Evolutionary conservation across 2,888 invertebrate species (phyloP).

Genomic region (Sphecodes monilicornis): DNA sequence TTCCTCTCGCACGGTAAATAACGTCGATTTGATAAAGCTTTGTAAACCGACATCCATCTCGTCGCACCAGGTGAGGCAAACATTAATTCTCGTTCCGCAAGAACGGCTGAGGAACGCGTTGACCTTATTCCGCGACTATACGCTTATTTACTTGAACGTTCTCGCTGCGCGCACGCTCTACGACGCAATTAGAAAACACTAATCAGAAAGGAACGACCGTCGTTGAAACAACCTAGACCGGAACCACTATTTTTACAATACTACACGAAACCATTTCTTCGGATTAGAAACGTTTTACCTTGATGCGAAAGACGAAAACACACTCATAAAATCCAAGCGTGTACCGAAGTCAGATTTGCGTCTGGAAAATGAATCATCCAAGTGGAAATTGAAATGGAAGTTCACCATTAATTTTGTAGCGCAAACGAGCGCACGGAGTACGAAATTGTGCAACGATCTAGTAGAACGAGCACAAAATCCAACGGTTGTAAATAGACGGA

Average conservation of each 20-base stretch:
- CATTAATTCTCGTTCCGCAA: conserved; percentile 11
- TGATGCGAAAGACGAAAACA: background rate
- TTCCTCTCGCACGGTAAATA: conserved; percentile 36
- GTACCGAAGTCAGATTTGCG: background rate
- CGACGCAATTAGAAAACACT: conserved; percentile 1
- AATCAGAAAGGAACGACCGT: background rate
- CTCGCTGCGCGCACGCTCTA: background rate
- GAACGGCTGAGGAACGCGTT: background rate
- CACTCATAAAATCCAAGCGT: background rate
- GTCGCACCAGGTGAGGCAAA: conserved; percentile 13
- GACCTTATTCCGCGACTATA: conserved; percentile 10
- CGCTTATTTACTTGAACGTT: conserved; percentile 11
- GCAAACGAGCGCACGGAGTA: background rate
- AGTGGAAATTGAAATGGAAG: background rate
- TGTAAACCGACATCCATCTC: conserved; percentile 29
- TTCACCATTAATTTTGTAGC: background rate
- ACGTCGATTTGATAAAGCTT: conserved; percentile 46
- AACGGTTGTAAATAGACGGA: background rate
- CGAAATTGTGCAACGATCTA: conserved; percentile 1
- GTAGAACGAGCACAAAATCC: background rate
- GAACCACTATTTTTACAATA: background rate
- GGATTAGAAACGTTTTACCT: background rate
- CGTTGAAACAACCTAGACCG: background rate
- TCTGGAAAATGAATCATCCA: background rate
- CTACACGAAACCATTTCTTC: background rate